These are phyloP conservation scores for Drosophila triauraria DNA, from an alignment of 1,140 invertebrate species.

Conservation along the genomic window DNA sequence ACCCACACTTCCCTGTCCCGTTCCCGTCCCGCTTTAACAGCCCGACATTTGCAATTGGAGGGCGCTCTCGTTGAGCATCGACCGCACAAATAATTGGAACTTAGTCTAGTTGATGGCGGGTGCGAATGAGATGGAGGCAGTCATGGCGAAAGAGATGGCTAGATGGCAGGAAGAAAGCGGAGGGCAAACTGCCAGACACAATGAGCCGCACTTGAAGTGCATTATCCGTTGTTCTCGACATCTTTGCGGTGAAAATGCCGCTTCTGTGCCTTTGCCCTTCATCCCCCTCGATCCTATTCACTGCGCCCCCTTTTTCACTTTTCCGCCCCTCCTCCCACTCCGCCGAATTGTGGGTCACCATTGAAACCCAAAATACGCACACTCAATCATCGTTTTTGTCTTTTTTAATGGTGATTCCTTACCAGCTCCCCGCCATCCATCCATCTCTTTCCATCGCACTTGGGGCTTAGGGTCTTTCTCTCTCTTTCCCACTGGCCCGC, in stretches of 20 bases:
- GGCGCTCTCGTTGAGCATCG: slow-evolving; percentile 64
- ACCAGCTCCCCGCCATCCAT: slow-evolving; percentile 7
- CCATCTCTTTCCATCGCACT: not conserved
- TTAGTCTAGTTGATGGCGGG: slow-evolving; percentile 66
- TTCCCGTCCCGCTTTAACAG: slow-evolving; percentile 14
- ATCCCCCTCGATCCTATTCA: slow-evolving; percentile 5
- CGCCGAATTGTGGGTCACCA: slow-evolving; percentile 53
- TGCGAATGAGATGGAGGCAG: slow-evolving; percentile 1
- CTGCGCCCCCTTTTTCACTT: slow-evolving; percentile 6
- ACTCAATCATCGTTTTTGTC: slow-evolving; percentile 83
- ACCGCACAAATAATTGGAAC: slow-evolving; percentile 83
- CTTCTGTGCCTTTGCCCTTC: slow-evolving; percentile 7
- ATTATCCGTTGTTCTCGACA: slow-evolving; percentile 78
- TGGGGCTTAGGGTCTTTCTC: not conserved
- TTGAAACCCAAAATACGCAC: slow-evolving; percentile 81
- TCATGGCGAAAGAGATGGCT: slow-evolving; percentile 8
- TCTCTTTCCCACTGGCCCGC: slow-evolving; percentile 9
- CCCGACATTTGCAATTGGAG: slow-evolving; percentile 51
- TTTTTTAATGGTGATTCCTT: slow-evolving; percentile 74
- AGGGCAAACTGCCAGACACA: slow-evolving; percentile 64
- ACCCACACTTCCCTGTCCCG: slow-evolving; percentile 16
- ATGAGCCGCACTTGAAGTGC: slow-evolving; percentile 80
- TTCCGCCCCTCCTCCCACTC: not conserved
- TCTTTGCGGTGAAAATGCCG: slow-evolving; percentile 71
- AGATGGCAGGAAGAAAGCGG: slow-evolving; percentile 18